Percentiles rank a stretch among this genome's conserved stretches.
These are phyloP conservation scores for Arothron firmamentum DNA, from an alignment of 2,113 vertebrate species.

Conservation along the genomic window DNA sequence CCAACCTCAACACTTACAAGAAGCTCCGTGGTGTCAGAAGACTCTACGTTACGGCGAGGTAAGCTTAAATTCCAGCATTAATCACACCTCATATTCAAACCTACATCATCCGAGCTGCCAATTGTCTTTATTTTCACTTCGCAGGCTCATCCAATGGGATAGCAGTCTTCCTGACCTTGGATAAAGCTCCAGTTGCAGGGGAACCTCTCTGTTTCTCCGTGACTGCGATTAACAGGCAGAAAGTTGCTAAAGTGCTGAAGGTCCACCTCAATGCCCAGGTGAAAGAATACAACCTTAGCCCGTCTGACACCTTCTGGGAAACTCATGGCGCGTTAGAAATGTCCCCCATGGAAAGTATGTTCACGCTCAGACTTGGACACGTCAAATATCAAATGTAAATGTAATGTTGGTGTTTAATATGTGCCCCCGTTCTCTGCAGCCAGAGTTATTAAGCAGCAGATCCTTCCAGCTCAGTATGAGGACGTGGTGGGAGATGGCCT, in stretches of 20 bases:
- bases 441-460: slow-evolving; percentile 55
- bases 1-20: slow-evolving; percentile 37
- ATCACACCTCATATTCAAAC: background rate
- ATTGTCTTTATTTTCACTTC: background rate
- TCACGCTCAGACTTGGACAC: background rate
- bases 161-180: slow-evolving; percentile 50
- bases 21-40: slow-evolving; percentile 27
- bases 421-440: slow-evolving; percentile 38
- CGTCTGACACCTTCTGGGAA: slow-evolving; percentile 70
- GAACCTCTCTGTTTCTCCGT: slow-evolving; percentile 60
- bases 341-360: slow-evolving; percentile 64
- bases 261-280: slow-evolving; percentile 70
- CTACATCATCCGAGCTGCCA: background rate
- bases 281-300: slow-evolving; percentile 71
- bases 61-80: background rate
- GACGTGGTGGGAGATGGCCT: slow-evolving; percentile 53
- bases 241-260: slow-evolving; percentile 42
- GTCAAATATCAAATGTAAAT: background rate
- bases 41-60: slow-evolving; percentile 44
- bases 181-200: slow-evolving; percentile 54
- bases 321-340: slow-evolving; percentile 34
- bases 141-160: slow-evolving; percentile 24
- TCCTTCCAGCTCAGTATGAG: slow-evolving; percentile 53
- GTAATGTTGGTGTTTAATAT: background rate
- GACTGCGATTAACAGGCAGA: slow-evolving; percentile 57